phyloP scores from a whole-genome alignment of 2,113 vertebrate genomes.

The Ifrita kowaldi region DNA sequence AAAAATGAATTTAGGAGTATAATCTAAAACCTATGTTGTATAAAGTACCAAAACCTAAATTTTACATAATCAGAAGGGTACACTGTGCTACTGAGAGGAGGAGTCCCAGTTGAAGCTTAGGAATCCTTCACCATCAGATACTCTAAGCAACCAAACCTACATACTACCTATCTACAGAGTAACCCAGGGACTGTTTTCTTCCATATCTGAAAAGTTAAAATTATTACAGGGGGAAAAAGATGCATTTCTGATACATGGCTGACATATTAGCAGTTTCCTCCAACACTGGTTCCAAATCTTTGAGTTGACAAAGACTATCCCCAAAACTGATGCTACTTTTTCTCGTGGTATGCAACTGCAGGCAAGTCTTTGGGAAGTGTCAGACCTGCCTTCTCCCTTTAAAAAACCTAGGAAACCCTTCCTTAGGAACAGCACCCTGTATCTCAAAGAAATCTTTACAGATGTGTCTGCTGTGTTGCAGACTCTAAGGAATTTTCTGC shows the following conservation, averaged over 20 bases:
- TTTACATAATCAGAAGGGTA: not conserved
- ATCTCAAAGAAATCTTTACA: not conserved
- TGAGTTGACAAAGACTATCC: not conserved
- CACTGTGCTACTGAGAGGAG: not conserved
- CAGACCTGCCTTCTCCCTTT: not conserved
- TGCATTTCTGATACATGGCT: not conserved
- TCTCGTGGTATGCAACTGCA: not conserved
- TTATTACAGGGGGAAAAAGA: rapidly evolving
- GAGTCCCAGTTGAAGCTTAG: not conserved
- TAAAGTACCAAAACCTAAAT: not conserved
- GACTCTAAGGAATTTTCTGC: not conserved
- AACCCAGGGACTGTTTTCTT: not conserved
- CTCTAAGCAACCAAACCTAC: not conserved
- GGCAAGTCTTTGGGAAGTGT: not conserved
- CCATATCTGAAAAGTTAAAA: not conserved
- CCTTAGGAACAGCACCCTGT: not conserved
- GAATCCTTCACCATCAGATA: not conserved
- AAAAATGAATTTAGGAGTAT: not conserved
- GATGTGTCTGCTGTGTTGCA: not conserved
- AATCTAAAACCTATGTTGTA: not conserved
- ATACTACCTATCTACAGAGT: not conserved
- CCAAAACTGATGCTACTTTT: not conserved
- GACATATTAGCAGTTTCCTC: not conserved
- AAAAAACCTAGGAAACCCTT: not conserved
- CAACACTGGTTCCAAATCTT: not conserved